Evolutionary conservation across 2,888 invertebrate genomes (phyloP).

Genomic region (Eulithis testata): DNA sequence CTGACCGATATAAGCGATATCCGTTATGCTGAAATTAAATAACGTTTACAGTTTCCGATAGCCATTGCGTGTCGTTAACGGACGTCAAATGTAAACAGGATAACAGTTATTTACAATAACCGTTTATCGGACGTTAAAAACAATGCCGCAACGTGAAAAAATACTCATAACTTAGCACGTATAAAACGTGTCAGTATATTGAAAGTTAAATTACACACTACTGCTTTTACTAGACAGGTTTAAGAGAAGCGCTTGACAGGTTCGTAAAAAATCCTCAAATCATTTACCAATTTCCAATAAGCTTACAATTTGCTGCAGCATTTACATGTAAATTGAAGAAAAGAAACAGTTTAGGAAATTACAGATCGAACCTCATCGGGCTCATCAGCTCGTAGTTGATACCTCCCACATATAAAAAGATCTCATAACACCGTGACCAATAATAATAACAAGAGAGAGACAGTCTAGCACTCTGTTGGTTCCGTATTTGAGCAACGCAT

Average conservation of each 20-base stretch:
- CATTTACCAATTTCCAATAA: conserved; percentile 36
- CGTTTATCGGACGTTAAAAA: conserved; percentile 26
- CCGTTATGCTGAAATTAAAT: conserved; percentile 48
- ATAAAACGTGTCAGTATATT: conserved; percentile 31
- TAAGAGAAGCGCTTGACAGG: conserved; percentile 15
- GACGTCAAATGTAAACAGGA: conserved; percentile 39
- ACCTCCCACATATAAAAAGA: conserved; percentile 64
- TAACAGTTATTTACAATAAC: conserved; percentile 28
- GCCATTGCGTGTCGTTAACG: conserved; percentile 48
- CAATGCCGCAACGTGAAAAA: conserved; percentile 19
- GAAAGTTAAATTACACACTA: conserved; percentile 39
- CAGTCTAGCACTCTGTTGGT: neutral
- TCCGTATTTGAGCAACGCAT: neutral
- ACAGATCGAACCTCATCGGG: conserved; percentile 35
- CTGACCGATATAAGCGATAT: conserved; percentile 33
- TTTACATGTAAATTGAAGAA: conserved; percentile 40
- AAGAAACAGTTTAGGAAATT: conserved; percentile 43
- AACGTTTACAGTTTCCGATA: conserved; percentile 55
- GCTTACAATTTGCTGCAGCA: conserved; percentile 33
- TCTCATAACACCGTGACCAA: conserved; percentile 59
- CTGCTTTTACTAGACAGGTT: conserved; percentile 37
- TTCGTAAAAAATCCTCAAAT: conserved; percentile 31
- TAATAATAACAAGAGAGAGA: conserved; percentile 46
- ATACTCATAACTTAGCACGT: neutral
- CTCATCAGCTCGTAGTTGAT: conserved; percentile 53